These are phyloP conservation scores for Passer montanus DNA, from an alignment of 2,113 vertebrate species.

Conservation along the genomic window DNA sequence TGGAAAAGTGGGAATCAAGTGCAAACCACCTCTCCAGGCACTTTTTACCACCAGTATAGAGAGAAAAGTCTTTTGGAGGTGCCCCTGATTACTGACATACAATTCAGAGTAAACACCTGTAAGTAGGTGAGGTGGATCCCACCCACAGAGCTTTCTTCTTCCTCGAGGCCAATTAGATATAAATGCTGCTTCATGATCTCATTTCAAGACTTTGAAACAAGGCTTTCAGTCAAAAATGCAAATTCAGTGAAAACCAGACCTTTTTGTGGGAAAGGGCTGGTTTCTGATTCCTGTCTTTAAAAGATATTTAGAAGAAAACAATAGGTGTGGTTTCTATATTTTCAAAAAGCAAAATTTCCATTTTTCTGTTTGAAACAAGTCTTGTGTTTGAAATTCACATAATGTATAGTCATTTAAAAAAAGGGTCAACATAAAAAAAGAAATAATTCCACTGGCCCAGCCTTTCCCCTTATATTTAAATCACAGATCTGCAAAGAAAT, in stretches of 20 bases:
- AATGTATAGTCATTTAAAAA: background rate
- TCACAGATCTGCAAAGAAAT: background rate
- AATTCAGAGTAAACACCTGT: background rate
- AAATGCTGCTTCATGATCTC: constrained; percentile 26
- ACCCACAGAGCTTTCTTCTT: constrained; percentile 56
- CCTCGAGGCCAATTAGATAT: constrained; percentile 59
- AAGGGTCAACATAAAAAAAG: background rate
- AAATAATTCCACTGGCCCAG: background rate
- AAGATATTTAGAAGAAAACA: constrained; percentile 36
- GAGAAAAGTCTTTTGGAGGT: background rate
- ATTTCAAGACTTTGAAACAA: constrained; percentile 55
- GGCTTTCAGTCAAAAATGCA: constrained; percentile 63
- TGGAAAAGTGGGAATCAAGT: background rate
- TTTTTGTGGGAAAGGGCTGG: constrained; percentile 57
- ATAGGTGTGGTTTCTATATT: constrained; percentile 42
- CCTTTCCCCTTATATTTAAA: background rate
- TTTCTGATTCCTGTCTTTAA: constrained; percentile 37
- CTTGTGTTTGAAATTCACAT: background rate
- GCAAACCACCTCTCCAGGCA: background rate
- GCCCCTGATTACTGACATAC: background rate
- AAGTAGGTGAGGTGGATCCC: constrained; percentile 39
- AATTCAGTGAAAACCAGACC: constrained; percentile 42
- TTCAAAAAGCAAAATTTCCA: constrained; percentile 56
- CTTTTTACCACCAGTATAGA: background rate
- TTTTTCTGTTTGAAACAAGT: constrained; percentile 21